Evolutionary conservation across 2,797 vertebrate species (phyloP).

Genomic region (Mionectes olivaceus): DNA sequence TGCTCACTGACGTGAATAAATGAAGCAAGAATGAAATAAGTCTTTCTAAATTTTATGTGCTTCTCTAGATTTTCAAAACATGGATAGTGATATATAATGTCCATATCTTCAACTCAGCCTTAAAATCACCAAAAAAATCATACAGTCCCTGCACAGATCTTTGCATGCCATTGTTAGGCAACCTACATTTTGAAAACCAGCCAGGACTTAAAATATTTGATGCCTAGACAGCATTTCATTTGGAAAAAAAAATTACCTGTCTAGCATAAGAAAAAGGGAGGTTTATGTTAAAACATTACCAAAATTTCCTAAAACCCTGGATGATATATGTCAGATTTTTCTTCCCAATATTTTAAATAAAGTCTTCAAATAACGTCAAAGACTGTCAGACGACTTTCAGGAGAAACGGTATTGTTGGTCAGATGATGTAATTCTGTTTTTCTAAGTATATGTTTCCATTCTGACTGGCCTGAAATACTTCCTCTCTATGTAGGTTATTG

Average conservation of each 20-base stretch:
- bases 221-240: neutral
- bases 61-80: neutral
- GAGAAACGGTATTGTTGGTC: neutral
- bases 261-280: neutral
- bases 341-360: neutral
- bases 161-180: neutral
- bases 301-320: neutral
- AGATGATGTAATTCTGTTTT: conserved; percentile 9
- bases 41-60: neutral
- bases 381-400: neutral
- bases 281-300: neutral
- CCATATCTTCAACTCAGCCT: neutral
- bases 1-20: neutral
- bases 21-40: neutral
- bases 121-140: neutral
- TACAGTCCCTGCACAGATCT: neutral
- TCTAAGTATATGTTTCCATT: neutral
- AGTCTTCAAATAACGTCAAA: neutral
- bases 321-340: neutral
- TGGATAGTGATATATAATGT: neutral
- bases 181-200: neutral
- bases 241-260: neutral
- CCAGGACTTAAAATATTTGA: neutral
- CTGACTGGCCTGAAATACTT: neutral
- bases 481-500: neutral